Evolutionary conservation across 2,113 vertebrate genomes (phyloP).

Genomic region (Poeciliopsis prolifica): DNA sequence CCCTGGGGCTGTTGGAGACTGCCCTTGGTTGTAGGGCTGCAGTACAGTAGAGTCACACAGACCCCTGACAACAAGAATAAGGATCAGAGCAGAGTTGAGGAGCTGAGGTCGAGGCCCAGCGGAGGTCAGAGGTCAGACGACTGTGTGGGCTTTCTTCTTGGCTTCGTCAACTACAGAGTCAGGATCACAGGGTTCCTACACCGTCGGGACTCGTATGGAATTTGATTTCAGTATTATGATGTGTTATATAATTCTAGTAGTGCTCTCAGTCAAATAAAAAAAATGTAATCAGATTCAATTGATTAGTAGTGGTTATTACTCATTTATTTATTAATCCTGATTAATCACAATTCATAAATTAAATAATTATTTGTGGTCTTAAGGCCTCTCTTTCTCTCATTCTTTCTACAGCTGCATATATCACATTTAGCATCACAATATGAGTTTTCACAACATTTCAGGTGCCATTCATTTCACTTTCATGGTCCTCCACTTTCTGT

Average conservation of each 20-base stretch:
- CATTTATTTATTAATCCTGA: no score
- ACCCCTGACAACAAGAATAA: constrained; percentile 34
- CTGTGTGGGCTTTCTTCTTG: constrained; percentile 61
- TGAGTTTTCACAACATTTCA: not conserved
- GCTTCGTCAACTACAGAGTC: constrained; percentile 53
- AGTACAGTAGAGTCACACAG: constrained; percentile 54
- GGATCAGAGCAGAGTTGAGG: constrained; percentile 38
- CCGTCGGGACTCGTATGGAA: not conserved
- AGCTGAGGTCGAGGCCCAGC: constrained; percentile 42
- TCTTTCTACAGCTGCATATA: no score
- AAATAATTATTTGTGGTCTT: not conserved
- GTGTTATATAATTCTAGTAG: not conserved
- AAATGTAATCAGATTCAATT: no score
- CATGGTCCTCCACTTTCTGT: not conserved
- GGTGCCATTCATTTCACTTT: not conserved
- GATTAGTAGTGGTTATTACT: no score
- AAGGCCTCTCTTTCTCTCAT: no score
- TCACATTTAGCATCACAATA: not conserved
- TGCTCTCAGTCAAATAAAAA: no score
- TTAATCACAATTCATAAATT: no score
- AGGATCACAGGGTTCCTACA: not conserved
- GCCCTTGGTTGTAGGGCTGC: constrained; percentile 21
- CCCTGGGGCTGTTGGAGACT: constrained; percentile 61
- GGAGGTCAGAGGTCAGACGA: constrained; percentile 58
- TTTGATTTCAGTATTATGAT: not conserved